Evolutionary conservation across 2,888 invertebrate species (phyloP).

Genomic region (Polydrusus cervinus): DNA sequence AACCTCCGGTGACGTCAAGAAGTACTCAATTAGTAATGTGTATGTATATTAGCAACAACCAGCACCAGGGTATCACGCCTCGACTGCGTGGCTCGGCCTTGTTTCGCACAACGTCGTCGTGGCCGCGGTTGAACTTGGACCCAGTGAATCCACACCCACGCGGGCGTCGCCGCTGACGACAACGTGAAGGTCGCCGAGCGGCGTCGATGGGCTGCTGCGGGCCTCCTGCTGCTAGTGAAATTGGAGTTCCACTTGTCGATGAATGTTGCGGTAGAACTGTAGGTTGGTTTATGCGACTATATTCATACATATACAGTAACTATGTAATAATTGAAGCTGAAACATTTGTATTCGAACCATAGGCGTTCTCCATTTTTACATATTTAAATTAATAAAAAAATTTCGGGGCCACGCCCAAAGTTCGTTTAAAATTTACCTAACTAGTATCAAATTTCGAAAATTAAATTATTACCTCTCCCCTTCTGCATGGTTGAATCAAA

Average conservation of each 20-base stretch:
- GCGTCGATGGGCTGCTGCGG: constrained; percentile 11
- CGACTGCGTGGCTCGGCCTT: constrained; percentile 41
- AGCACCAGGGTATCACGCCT: constrained; percentile 32
- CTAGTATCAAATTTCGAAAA: too few relatives aligned
- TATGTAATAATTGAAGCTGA: too few relatives aligned
- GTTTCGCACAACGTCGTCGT: constrained; percentile 22
- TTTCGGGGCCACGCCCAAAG: too few relatives aligned
- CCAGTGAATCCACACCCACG: constrained; percentile 42
- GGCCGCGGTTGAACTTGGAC: constrained; percentile 41
- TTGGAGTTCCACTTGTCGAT: background rate
- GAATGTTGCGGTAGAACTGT: constrained; percentile 2
- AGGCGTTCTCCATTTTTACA: too few relatives aligned
- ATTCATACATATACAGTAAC: too few relatives aligned
- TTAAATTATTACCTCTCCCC: too few relatives aligned
- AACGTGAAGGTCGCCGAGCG: constrained; percentile 30
- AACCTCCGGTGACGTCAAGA: constrained; percentile 19
- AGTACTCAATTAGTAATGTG: constrained; percentile 23
- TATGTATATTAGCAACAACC: background rate
- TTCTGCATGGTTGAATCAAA: too few relatives aligned
- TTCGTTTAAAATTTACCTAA: too few relatives aligned
- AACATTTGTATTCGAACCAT: too few relatives aligned
- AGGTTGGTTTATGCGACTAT: background rate
- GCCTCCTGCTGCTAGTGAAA: background rate
- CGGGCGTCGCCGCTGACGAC: constrained; percentile 17
- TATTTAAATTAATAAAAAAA: too few relatives aligned